Evolutionary conservation across 92 coral and sea anemone species (phyloP).

Genomic region (Phenganax stokvisi): DNA sequence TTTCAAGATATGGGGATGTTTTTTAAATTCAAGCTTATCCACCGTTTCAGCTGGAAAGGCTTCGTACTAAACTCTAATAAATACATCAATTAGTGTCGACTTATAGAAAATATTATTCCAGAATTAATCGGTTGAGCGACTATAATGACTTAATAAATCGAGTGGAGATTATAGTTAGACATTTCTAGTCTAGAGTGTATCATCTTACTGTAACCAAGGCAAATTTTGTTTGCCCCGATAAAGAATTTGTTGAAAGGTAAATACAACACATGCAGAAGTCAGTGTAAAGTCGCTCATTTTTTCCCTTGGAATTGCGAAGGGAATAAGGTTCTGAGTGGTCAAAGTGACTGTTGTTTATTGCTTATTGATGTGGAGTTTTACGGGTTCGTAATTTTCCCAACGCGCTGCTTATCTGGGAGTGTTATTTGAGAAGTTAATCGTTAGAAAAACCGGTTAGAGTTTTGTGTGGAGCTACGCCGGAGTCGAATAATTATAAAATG

Average conservation of each 20-base stretch:
- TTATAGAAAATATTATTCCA: background rate
- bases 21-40: too few relatives aligned
- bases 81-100: too few relatives aligned
- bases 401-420: background rate
- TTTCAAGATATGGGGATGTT: too few relatives aligned
- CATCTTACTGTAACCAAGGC: constrained; percentile 38
- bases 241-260: too few relatives aligned
- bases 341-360: too few relatives aligned
- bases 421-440: background rate
- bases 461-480: background rate
- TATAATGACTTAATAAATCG: constrained; percentile 4
- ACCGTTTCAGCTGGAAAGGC: too few relatives aligned
- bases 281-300: too few relatives aligned
- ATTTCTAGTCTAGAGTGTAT: background rate
- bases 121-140: constrained; percentile 10
- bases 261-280: too few relatives aligned
- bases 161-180: background rate
- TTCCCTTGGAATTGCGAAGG: too few relatives aligned
- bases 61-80: background rate
- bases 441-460: background rate
- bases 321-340: too few relatives aligned
- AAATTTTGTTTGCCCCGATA: constrained; percentile 1
- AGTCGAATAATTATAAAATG: constrained; percentile 35
- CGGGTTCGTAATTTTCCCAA: background rate
- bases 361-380: background rate